A percentile compares a stretch with the other conserved stretches of the same genome.
Evolutionary conservation across 2,797 vertebrate genomes (phyloP).

Genomic region (Gymnothorax javanicus): DNA sequence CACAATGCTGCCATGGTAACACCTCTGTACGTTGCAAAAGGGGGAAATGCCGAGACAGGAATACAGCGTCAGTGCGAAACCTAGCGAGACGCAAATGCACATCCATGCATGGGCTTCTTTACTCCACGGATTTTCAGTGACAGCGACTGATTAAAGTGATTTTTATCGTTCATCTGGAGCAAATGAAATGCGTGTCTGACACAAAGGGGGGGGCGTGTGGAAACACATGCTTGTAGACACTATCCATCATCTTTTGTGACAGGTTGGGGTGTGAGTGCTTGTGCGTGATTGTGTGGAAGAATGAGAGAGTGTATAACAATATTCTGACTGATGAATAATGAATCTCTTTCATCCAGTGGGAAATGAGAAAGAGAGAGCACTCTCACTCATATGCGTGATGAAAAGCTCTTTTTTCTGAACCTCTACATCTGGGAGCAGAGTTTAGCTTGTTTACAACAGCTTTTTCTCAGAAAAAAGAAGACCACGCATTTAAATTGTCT

Average conservation of each 20-base stretch:
- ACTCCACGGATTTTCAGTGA: not conserved
- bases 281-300: not conserved
- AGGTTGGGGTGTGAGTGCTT: not conserved
- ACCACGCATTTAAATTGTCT: not conserved
- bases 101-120: not conserved
- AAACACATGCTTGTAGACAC: not conserved
- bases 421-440: slow-evolving; percentile 20
- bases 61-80: too few relatives aligned
- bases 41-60: not conserved
- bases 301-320: not conserved
- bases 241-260: slow-evolving; percentile 16
- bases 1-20: slow-evolving; percentile 34
- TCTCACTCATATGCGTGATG: slow-evolving; percentile 8
- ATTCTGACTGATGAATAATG: slow-evolving; percentile 4
- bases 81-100: not conserved
- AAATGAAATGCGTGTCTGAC: not conserved
- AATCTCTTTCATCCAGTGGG: slow-evolving; percentile 5
- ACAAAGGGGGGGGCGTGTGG: too few relatives aligned
- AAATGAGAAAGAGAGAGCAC: not conserved
- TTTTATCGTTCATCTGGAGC: not conserved
- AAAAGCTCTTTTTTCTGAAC: slow-evolving; percentile 10
- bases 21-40: slow-evolving; percentile 28
- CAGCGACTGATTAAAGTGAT: not conserved
- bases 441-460: slow-evolving; percentile 19
- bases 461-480: slow-evolving; percentile 7